Base-by-base conservation (phyloP, 1,140 invertebrate species). In the Drosophila athabasca region DNA sequence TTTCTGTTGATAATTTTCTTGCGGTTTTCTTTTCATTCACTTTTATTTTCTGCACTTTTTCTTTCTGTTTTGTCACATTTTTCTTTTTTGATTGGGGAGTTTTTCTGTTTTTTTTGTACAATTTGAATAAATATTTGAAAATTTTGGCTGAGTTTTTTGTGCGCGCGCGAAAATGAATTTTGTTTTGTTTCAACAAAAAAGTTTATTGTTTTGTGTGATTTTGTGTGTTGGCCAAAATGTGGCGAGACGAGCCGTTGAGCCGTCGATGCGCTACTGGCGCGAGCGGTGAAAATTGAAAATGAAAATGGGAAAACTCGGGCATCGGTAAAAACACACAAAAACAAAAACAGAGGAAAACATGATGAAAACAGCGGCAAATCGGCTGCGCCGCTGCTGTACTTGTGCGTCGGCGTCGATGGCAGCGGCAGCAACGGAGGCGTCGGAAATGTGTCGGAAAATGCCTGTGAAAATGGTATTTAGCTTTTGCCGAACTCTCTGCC, bases 161-260 rank as follows among this genome's bases (percentile, higher is more conserved):
- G 22, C 62, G 71, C 71, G 71, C 53, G 71, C 61, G 60, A 13
- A 57, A 11, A 19, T 19, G 17, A 19, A 44, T 45, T 29, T 31
- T 45, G 9, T 35, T 19, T 45, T 19, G 6, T 48, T 19, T 19
- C 17, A 19, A 19, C 17, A 19, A 19, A 19, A 19, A 19, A 19
- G 17, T 19, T 59, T 24, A 17, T n/a, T 65, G 43, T 59, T 58
- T 57, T 41, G 54, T 58, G 19, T 46, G 35, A 22, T 39, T 58
- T 43, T 35, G 17, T 58, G 26, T 26, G 59, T 70, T 70, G 79
- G 67, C 49, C 50, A 73, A 82, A 79, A 52, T 74, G 11, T 73
- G 78, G 74, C 84, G 83, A 85, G 89, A 90, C 89, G 89, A 89
- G 89, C 89, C 55, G 89, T 57, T 83, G 81, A 90, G 89, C 89